Base-by-base conservation (phyloP, 1,140 invertebrate species). In the Dreissena polymorpha region DNA sequence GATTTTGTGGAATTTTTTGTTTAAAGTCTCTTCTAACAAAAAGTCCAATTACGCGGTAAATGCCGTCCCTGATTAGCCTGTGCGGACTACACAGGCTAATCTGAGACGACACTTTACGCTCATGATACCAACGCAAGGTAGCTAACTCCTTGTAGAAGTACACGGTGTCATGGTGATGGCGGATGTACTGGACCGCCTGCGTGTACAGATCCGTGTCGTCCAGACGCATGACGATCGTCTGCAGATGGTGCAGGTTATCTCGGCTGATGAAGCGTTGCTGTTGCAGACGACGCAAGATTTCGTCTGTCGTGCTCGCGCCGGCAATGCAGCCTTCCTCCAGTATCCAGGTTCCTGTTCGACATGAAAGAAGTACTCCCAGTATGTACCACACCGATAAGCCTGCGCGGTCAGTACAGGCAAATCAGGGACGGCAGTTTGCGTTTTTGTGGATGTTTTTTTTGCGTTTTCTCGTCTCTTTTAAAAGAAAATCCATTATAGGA, bases 181-280 rank as follows among this genome's bases (percentile, higher is more conserved):
- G 64, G 18, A 29, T 67, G 64, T 78, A 78, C 53, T 68, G 75
- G 21, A 78, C 65, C 14, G 60, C 60, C 25, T 51, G 57, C 18
- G 39, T 12, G 60, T 68, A 78, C 8, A 78, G 29, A 53, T 78
- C 75, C 27, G 75, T 68, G 60, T 78, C 75, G 39, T 78, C 75
- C 50, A 78, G 65, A 55, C 75, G 75, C 63, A 78, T 78, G 65
- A 78, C 55, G 8, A 78, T 16, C 13, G 10, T 39, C 23, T 78
- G 75, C 16, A 78, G 64, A 23, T 68, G 75, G 21, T 78, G 27
- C 3, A 78, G 75, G 29, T 78, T 78, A 55, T 78, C 75, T n/a
- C 75, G 14, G 50, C 75, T 78, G 21, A 78, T 29, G 12, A 78
- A 23, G 3, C 75, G 27, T 18, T 68, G 39, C 50, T 51, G 67